Percentiles rank a stretch among this genome's conserved stretches.
These are phyloP conservation scores for Listronotus oregonensis DNA, from an alignment of 1,140 invertebrate species.

Conservation along the genomic window DNA sequence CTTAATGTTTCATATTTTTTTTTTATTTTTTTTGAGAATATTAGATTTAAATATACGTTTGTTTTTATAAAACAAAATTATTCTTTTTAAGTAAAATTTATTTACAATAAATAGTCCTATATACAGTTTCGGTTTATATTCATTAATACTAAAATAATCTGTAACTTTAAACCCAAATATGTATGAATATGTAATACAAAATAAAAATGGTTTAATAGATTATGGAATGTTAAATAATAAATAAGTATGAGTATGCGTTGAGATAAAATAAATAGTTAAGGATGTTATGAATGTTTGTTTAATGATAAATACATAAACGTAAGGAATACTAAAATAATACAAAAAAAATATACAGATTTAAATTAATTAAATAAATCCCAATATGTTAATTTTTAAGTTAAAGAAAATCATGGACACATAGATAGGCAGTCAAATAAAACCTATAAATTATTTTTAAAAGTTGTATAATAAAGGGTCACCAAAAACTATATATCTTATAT, in stretches of 20 bases:
- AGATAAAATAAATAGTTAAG: conserved; percentile 19
- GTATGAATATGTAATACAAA: conserved; percentile 29
- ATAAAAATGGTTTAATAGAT: conserved; percentile 33
- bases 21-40: no score
- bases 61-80: conserved; percentile 28
- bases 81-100: conserved; percentile 47
- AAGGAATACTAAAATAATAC: conserved; percentile 12
- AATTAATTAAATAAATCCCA: not conserved
- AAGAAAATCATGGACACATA: not conserved
- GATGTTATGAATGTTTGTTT: conserved; percentile 10
- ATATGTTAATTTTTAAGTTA: not conserved
- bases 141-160: conserved; percentile 26
- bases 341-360: conserved; percentile 2
- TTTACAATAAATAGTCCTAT: conserved; percentile 50
- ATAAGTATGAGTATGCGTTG: not conserved
- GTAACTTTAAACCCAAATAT: conserved; percentile 20
- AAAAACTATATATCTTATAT: no score
- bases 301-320: conserved; percentile 4
- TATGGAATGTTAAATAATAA: conserved; percentile 34
- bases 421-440: no score
- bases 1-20: no score
- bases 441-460: no score
- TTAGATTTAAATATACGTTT: no score
- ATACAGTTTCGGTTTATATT: conserved; percentile 36
- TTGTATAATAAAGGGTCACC: no score